These are phyloP conservation scores for Fissipunctia ypsillon DNA, from an alignment of 2,888 invertebrate species.

Conservation along the genomic window DNA sequence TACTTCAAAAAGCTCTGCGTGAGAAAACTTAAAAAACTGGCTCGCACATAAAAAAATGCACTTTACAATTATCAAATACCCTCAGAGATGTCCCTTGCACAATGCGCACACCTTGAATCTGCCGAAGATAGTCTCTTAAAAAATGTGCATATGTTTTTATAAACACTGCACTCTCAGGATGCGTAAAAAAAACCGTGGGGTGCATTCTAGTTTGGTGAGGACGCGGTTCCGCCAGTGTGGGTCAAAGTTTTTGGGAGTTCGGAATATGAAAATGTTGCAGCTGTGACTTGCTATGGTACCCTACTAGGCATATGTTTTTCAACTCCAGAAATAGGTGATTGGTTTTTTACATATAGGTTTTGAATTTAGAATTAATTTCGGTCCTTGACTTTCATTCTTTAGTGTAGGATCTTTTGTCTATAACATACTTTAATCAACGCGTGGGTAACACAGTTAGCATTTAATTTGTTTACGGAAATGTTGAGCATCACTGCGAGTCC, in stretches of 20 bases:
- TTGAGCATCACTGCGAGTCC: conserved; percentile 76
- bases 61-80: conserved; percentile 87
- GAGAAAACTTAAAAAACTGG: conserved; percentile 89
- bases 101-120: conserved; percentile 86
- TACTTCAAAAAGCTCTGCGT: conserved; percentile 85
- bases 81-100: conserved; percentile 86
- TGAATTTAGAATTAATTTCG: not conserved
- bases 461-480: conserved; percentile 49
- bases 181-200: conserved; percentile 80
- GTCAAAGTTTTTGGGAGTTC: conserved; percentile 71
- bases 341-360: not conserved
- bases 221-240: conserved; percentile 66
- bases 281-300: not conserved
- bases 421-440: not conserved
- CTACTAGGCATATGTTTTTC: not conserved
- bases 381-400: not conserved
- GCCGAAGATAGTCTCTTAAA: conserved; percentile 85
- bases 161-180: conserved; percentile 82
- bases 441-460: not conserved
- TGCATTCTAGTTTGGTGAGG: conserved; percentile 63
- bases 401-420: not conserved
- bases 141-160: conserved; percentile 90
- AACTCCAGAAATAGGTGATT: not conserved
- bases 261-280: not conserved
- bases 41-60: conserved; percentile 88